phyloP scores from a whole-genome alignment of 1,140 invertebrate genomes.

The Drosophila lacteicornis region DNA sequence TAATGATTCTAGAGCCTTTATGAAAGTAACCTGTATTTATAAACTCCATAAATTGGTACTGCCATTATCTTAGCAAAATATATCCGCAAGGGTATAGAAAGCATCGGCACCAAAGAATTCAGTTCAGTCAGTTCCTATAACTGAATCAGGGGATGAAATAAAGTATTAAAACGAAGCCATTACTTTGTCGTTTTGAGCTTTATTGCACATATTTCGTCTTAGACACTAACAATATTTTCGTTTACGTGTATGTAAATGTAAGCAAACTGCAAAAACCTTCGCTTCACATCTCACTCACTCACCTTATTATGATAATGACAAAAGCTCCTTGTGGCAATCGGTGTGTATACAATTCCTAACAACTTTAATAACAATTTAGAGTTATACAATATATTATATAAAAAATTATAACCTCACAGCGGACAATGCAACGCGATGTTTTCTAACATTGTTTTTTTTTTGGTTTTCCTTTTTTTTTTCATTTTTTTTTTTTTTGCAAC shows the following conservation, averaged over 20 bases:
- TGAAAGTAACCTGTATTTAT: neutral
- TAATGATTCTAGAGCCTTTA: too few relatives aligned
- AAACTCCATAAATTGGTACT: too few relatives aligned
- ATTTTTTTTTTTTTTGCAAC: conserved; percentile 11
- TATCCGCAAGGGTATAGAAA: neutral
- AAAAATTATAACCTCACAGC: conserved; percentile 55
- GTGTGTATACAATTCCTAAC: conserved; percentile 54
- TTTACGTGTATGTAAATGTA: conserved; percentile 30
- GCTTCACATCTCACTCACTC: neutral
- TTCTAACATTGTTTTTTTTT: conserved; percentile 18
- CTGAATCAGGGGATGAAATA: neutral
- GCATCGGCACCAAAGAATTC: neutral
- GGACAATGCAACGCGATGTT: conserved; percentile 46
- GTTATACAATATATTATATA: conserved; percentile 44
- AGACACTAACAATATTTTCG: conserved; percentile 63
- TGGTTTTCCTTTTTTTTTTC: neutral
- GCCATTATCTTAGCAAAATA: neutral
- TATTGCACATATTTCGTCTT: conserved; percentile 73
- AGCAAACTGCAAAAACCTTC: conserved; percentile 28
- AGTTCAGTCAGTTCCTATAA: too few relatives aligned
- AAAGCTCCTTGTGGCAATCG: conserved; percentile 20
- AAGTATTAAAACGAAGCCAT: neutral
- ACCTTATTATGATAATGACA: conserved; percentile 7
- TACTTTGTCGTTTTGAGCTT: conserved; percentile 44
- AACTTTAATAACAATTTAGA: conserved; percentile 71